Evolutionary conservation across 2,797 vertebrate species (phyloP), one percentile per base, ranked within the genome.

Genomic region (Clangula hyemalis): DNA sequence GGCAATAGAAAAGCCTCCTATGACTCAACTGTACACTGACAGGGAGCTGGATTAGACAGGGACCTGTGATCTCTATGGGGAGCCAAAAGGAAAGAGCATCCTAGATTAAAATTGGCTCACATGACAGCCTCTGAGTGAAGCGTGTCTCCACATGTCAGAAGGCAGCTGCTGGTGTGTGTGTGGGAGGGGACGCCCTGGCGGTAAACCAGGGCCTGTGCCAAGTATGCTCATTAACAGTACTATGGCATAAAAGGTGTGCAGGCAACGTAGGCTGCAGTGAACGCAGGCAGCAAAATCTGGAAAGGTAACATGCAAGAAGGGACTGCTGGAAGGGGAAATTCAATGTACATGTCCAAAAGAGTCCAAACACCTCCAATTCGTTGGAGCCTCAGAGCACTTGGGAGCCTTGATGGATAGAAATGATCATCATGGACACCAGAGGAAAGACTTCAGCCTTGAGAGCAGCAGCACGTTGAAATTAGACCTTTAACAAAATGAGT

Each of bases 1-100:
- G 91, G 91, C 80, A 69, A 58, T 38, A 94, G 85, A 93, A 95
- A 95, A 94, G 82, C 41, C 77, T 90, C 28, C 87, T 93, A 60
- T 95, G 94, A 94, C 75, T 96, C 94, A 96, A 77, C 74, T 17
- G 2, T 62, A 17, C 62, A n/a, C 61, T 20, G 2, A 17, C 79
- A 61, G 87, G 74, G 85, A 95, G 85, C 89, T 91, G 89, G 80
- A 94, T 94, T 92, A 90, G 86, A 82, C 61, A 74, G 83, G 80
- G 85, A 79, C 75, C 95, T 94, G 85, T 96, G 87, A 86, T 94
- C 83, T 79, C 89, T 51, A 58, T 16, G 10, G 30, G 58, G 72
- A 92, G 65, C 79, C 91, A 66, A 64, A 91, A 91, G 87, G 73
- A 94, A 90, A 89, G 83, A 90, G 80, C 79, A 94, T 57, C 93